phyloP scores from a whole-genome alignment of 2,888 invertebrate species.

The Andrena trimmerana region DNA sequence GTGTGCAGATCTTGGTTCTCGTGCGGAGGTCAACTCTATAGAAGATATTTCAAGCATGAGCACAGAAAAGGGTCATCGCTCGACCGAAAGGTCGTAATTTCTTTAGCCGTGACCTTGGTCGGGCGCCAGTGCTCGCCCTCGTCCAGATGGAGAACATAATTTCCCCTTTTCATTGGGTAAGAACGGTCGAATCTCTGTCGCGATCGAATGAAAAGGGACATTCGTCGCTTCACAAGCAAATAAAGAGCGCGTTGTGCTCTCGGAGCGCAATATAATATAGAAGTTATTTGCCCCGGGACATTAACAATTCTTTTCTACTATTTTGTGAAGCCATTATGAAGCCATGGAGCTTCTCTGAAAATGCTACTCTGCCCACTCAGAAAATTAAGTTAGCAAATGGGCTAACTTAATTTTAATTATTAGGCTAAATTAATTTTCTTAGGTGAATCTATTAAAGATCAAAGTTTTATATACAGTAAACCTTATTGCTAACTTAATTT shows the following conservation, averaged over 20 bases:
- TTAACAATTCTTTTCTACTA: too few species aligned
- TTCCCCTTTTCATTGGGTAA: constrained; percentile 31
- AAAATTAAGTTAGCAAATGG: too few species aligned
- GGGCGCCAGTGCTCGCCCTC: constrained; percentile 58
- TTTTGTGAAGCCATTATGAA: too few species aligned
- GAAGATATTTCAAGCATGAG: constrained; percentile 32
- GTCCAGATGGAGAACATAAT: constrained; percentile 33
- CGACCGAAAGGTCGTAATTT: constrained; percentile 41
- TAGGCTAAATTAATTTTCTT: too few species aligned
- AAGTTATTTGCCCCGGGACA: too few species aligned
- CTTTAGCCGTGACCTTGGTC: constrained; percentile 60
- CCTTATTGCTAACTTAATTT: too few species aligned
- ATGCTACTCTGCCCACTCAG: too few species aligned
- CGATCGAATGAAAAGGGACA: not conserved
- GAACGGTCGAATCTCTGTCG: not conserved
- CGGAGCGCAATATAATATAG: not conserved
- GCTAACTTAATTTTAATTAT: too few species aligned
- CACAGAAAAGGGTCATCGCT: constrained; percentile 44
- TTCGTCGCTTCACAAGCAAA: not conserved
- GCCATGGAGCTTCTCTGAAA: too few species aligned
- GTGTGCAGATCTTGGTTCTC: constrained; percentile 4
- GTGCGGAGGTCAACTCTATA: not conserved
- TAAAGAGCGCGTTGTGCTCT: not conserved
- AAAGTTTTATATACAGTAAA: too few species aligned
- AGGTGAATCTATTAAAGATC: too few species aligned